Base-by-base conservation (phyloP, 1,140 invertebrate genomes). In the Apis laboriosa region DNA sequence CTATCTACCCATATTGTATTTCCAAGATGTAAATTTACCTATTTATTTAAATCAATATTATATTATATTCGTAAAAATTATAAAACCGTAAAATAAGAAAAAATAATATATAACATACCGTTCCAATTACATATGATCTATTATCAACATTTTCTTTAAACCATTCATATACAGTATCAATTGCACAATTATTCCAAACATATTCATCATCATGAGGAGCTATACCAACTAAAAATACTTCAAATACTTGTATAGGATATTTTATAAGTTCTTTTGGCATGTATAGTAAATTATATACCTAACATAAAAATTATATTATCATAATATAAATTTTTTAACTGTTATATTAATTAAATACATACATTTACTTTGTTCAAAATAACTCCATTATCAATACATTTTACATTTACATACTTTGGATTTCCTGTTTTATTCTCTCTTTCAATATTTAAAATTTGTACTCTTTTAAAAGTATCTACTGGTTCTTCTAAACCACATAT, bases 1-100 rank as follows among this genome's bases (percentile, higher is more conserved):
- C 91, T 89, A 70, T 94, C 80, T 7, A 92, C 75, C 93, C 93
- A 94, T 15, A 94, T 76, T 19, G 90, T 93, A 81, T 94, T 88
- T 12, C 88, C 90, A 19, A 94, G 74, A 67, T 92, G 91, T 24
- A 94, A 78, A 17, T 84, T 73, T 55, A 93, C 91, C 92, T 93
- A 71, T 68, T 63, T 60, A 88, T 63, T 78, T 60, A 80, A 87
- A 81, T 64, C n/a, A 80, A 55, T 64, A 15, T 56, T 43, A 66
- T 67, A 28, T 72, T 63, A 13, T 72, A 2, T 2, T 76, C 43
- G 12, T 49, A 17, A 58, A n/a, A 58, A 43, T 56, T 51, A 64
- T 61, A 51, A 58, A 53, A 55, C 61, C 1, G 28, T 19, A 51
- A 9, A 28, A 80, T 70, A 71, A 70, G 76, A 63, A 71, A 73